Evolutionary conservation across 2,113 vertebrate species (phyloP).

Genomic region (Taxidea taxus): DNA sequence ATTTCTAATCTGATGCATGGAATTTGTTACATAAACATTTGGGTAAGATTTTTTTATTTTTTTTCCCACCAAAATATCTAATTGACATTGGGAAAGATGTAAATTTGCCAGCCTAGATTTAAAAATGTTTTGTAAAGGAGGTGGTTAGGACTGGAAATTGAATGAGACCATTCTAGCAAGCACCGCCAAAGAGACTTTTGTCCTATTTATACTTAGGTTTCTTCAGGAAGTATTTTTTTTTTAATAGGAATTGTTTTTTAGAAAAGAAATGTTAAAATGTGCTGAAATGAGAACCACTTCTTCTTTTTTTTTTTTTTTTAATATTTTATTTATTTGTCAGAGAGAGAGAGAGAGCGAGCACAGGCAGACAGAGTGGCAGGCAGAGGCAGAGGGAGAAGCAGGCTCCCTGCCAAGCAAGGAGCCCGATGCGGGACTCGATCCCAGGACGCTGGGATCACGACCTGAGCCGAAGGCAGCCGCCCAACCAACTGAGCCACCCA

Average conservation of each 20-base stretch:
- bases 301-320: no score
- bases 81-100: neutral
- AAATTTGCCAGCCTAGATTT: neutral
- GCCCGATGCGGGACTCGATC: no score
- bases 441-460: no score
- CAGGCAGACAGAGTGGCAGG: no score
- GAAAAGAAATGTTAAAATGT: neutral
- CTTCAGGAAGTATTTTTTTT: neutral
- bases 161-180: neutral
- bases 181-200: neutral
- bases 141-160: neutral
- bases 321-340: no score
- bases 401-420: no score
- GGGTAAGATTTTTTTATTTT: neutral
- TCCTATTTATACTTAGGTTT: neutral
- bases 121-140: neutral
- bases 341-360: no score
- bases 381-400: no score
- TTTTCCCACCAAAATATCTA: neutral
- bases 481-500: no score
- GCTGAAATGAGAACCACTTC: neutral
- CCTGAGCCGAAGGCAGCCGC: no score
- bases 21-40: neutral
- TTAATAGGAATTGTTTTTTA: neutral
- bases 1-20: neutral